Base-by-base conservation (phyloP, 2,797 vertebrate genomes). In the Emydoidea blandingii region DNA sequence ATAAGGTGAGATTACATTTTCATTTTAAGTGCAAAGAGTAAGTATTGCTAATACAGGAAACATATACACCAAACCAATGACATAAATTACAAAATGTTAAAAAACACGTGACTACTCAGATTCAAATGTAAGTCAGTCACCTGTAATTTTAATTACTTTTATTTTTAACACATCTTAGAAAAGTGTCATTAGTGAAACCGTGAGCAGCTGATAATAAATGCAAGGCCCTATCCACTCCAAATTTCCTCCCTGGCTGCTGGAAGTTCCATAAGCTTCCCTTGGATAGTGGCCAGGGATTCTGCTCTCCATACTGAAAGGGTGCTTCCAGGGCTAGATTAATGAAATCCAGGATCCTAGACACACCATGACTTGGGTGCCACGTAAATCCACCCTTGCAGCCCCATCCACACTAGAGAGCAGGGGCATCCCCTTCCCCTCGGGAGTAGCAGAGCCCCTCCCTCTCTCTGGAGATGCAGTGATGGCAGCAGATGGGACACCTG, bases 111-210 rank as follows among this genome's bases (percentile, higher is more conserved):
- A 95, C 91, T 91, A 47, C 49, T 88, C 88, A 94, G 93, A 94
- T 97, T 97, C 95, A 97, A 94, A 97, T 93, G 68, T 95, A 91
- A 96, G 95, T 62, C 91, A 89, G 92, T 92, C 93, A 95, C 54
- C 95, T 21, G 90, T 86, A 83, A 95, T 97, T 98, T 97, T 97
- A 97, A 95, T 97, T 97, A 95, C 86, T 93, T 94, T 94, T 96
- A 34, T 94, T 97, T 94, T 97, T 94, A 97, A 97, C 78, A 95
- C 86, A 82, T 79, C 88, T 96, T 80, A 96, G 89, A 91, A 91
- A 96, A 95, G 87, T 21, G n/a, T 92, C 96, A 94, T 90, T 82
- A 91, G 83, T 91, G 94, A 94, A 96, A 93, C 83, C 27, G 27
- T 29, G 86, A 96, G 86, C 88, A 96, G 81, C 82, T 95, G 95